Base-by-base conservation (phyloP, 2,113 vertebrate genomes). In the Rhipidura dahli region DNA sequence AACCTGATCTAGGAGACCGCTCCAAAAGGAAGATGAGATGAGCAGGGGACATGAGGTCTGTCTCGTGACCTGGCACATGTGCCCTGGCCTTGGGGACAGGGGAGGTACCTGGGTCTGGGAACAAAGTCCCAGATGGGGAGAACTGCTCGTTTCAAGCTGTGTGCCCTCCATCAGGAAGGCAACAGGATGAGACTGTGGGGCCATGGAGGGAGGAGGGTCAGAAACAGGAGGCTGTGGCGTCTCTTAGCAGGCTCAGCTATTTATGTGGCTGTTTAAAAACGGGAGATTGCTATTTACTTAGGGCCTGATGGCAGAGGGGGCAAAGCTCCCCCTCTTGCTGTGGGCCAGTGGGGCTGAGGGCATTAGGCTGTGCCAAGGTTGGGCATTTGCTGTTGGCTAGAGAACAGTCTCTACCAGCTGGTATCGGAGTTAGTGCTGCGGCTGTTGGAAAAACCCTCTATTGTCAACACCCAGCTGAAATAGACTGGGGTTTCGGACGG, bases 21-120 rank as follows among this genome's bases (percentile, higher is more conserved):
- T 92, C 69, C 64, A 37, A 96, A 95, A 96, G 87, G 91, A 97
- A 95, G 93, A 93, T 92, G 94, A 96, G 94, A 93, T 96, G 96
- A 92, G 79, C 76, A 30, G 75, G 76, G 92, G 77, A 86, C 93
- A 75, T 94, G 90, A 96, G 92, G 73, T 96, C 83, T 96, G 93
- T 92, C 93, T 89, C 96, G 95, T 96, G 94, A 96, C 87, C 83
- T 87, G 89, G 91, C 89, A 95, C 57, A 93, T 92, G 85, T 88
- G 83, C 68, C 68, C 63, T 2, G 12, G 93, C 92, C 64, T 78
- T 70, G 80, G 85, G 93, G 90, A 90, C 88, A 96, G 85, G 82
- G 87, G 81, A 85, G 81, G 89, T 84, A 96, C 93, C 93, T 87
- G 81, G 45, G 26, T 37, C 65, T 65, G 83, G 61, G 59, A 87